phyloP scores from a whole-genome alignment of 1,140 invertebrate species.

The Aleiodes sp. region DNA sequence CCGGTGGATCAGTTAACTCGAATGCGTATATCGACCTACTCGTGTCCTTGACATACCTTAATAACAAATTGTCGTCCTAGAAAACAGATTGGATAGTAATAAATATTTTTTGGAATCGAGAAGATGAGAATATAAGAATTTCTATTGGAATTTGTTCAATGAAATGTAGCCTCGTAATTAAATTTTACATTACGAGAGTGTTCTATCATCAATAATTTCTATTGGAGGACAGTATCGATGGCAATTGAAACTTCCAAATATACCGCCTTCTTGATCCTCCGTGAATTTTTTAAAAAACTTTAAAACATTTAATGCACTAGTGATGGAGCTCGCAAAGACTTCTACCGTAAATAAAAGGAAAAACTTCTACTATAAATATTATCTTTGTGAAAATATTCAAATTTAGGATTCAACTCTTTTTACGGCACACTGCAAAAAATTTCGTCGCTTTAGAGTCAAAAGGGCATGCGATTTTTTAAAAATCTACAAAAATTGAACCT shows the following conservation, averaged over 20 bases:
- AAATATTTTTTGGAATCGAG: conserved; percentile 4
- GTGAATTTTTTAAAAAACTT: not conserved
- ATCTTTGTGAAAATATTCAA: no score
- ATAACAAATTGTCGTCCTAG: conserved; percentile 70
- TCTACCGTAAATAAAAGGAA: no score
- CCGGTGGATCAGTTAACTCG: conserved; percentile 63
- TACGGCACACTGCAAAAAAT: no score
- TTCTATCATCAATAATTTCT: conserved; percentile 55
- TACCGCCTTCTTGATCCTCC: conserved; percentile 60
- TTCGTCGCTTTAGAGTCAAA: no score
- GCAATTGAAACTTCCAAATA: conserved; percentile 48
- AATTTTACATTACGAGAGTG: conserved; percentile 56
- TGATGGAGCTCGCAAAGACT: no score
- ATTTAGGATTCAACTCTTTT: no score
- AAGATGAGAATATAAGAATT: conserved; percentile 15
- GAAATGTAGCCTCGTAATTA: conserved; percentile 62
- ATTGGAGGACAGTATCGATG: conserved; percentile 62
- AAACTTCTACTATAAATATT: no score
- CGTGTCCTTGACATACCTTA: conserved; percentile 69
- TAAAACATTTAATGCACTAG: no score
- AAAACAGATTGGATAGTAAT: conserved; percentile 38
- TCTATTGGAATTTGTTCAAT: conserved; percentile 44
- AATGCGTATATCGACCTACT: conserved; percentile 69
- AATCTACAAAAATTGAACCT: no score
- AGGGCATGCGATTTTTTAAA: no score